Conservation (phyloP, 1,140 invertebrate genomes). For the Lordiphosa stackelbergi region DNA sequence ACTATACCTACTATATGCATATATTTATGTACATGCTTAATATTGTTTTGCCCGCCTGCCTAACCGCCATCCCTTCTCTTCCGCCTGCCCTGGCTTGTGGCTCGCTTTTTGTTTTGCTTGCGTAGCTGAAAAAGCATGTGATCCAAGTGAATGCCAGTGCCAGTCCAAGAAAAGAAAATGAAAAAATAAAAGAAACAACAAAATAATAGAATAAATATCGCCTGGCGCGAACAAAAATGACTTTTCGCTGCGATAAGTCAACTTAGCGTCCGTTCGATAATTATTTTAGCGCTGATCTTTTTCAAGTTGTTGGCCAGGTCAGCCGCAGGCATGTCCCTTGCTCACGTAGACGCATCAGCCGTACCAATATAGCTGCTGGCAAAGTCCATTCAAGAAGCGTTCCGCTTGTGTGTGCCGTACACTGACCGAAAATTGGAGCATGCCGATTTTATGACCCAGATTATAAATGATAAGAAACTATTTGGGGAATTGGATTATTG, state of each 20-base stretch:
- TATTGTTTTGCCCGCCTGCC: conserved; percentile 34
- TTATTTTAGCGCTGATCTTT: conserved; percentile 41
- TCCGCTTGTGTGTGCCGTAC: conserved; percentile 12
- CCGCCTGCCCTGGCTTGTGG: conserved; percentile 29
- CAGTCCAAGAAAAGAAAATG: conserved; percentile 19
- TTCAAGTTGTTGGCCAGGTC: conserved; percentile 31
- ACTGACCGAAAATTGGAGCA: conserved; percentile 3
- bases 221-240: conserved; percentile 12
- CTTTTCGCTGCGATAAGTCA: conserved; percentile 17
- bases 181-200: conserved; percentile 44
- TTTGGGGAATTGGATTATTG: too few relatives aligned
- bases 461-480: too few relatives aligned
- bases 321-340: conserved; percentile 19
- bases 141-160: conserved; percentile 51
- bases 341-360: conserved; percentile 22
- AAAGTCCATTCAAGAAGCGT: conserved; percentile 34
- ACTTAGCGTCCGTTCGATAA: conserved; percentile 55
- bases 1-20: conserved; percentile 29
- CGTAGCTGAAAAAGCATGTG: conserved; percentile 74
- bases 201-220: conserved; percentile 46
- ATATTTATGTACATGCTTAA: conserved; percentile 38
- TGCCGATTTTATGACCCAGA: background rate
- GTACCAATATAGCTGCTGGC: conserved; percentile 16
- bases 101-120: conserved; percentile 71
- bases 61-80: too few relatives aligned